Evolutionary conservation across 2,797 vertebrate genomes (phyloP).

Genomic region (Pteropus rufus): DNA sequence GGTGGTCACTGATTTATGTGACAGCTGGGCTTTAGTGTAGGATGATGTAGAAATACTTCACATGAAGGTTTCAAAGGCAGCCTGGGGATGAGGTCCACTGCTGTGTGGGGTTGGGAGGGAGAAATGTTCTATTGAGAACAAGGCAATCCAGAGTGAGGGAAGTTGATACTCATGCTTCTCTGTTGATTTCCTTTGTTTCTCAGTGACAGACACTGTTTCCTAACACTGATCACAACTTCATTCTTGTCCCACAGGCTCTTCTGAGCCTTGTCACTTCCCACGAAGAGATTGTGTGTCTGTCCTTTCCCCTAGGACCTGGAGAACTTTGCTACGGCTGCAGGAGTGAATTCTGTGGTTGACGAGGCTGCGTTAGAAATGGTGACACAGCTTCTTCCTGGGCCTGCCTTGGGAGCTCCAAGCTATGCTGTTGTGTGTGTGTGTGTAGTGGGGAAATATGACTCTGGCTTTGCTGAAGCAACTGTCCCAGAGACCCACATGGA

Average conservation of each 20-base stretch:
- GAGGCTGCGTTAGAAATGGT: not conserved
- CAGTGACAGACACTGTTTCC: not conserved
- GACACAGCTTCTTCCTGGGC: not conserved
- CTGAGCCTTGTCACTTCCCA: not conserved
- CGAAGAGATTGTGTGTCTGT: not conserved
- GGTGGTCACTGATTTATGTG: not conserved
- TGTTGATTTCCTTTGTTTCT: not conserved
- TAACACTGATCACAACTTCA: not conserved
- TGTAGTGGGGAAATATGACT: not conserved
- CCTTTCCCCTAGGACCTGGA: not conserved
- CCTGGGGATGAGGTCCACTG: not conserved
- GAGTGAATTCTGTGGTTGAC: not conserved
- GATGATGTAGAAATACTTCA: not conserved
- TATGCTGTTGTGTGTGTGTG: not conserved
- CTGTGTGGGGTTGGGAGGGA: not conserved
- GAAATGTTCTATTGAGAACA: too few species aligned
- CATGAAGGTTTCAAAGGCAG: not conserved
- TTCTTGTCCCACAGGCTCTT: not conserved
- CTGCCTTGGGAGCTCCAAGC: not conserved
- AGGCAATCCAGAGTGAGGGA: not conserved
- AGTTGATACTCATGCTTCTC: not conserved
- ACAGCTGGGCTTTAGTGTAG: not conserved
- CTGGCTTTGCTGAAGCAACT: not conserved
- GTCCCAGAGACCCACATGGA: fast-evolving
- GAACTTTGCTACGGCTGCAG: not conserved